Evolutionary conservation across 1,140 invertebrate genomes (phyloP).

Genomic region (Bombus terrestris): DNA sequence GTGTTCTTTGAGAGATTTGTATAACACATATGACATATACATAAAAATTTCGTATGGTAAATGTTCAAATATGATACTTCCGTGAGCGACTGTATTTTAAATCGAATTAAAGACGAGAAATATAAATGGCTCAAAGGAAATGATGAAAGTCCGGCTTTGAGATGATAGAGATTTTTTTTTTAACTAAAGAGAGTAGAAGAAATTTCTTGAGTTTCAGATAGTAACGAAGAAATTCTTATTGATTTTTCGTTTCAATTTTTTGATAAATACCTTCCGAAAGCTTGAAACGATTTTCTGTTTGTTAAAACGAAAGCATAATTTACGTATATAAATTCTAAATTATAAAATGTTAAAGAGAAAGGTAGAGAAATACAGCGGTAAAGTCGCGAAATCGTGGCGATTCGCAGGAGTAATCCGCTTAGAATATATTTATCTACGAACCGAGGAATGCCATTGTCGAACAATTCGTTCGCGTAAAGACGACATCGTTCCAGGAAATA

Average conservation of each 20-base stretch:
- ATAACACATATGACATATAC: too few relatives aligned
- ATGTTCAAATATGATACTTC: too few relatives aligned
- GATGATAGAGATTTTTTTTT: too few relatives aligned
- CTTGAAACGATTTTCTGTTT: neutral
- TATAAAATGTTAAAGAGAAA: neutral
- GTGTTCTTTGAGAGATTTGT: too few relatives aligned
- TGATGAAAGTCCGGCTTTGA: too few relatives aligned
- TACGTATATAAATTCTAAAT: neutral
- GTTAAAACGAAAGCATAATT: too few relatives aligned
- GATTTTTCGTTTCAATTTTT: neutral
- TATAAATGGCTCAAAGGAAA: too few relatives aligned
- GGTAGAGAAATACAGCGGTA: conserved; percentile 8
- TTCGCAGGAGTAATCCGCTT: conserved; percentile 73
- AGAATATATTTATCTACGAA: conserved; percentile 28
- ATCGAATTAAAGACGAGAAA: too few relatives aligned
- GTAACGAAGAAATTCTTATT: too few relatives aligned
- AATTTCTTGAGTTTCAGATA: neutral
- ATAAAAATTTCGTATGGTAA: too few relatives aligned
- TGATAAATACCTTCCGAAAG: neutral
- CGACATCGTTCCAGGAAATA: conserved; percentile 30
- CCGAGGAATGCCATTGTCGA: conserved; percentile 26
- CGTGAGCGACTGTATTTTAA: too few relatives aligned
- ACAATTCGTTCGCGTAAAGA: neutral
- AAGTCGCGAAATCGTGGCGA: conserved; percentile 64
- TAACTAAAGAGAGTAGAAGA: neutral